A percentile compares a stretch with the other conserved stretches of the same genome.
Evolutionary conservation across 2,113 vertebrate genomes (phyloP).

Genomic region (Vireo altiloquus): DNA sequence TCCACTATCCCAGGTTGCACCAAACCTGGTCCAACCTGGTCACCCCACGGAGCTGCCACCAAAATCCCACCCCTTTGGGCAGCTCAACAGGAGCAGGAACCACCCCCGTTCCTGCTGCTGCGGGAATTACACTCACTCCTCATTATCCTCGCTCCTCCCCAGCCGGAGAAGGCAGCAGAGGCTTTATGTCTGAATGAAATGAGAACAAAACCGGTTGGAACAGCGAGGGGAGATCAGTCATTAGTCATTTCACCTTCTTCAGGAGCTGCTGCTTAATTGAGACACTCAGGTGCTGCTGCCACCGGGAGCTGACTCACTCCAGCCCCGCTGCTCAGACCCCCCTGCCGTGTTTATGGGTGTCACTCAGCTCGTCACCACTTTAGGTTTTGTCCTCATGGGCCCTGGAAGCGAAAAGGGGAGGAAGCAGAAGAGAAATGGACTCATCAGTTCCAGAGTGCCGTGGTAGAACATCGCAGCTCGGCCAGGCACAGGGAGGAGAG

Average conservation of each 20-base stretch:
- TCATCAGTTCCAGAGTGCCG: not conserved
- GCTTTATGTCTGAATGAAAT: not conserved
- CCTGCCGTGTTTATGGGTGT: not conserved
- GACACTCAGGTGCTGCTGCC: not conserved
- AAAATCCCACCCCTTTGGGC: not conserved
- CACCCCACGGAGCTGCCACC: not conserved
- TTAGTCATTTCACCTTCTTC: not conserved
- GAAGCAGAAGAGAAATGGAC: not conserved
- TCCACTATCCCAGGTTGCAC: not conserved
- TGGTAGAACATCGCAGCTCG: not conserved
- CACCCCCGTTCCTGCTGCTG: accelerated
- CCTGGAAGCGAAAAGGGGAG: not conserved
- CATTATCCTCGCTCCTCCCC: not conserved
- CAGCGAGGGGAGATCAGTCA: not conserved
- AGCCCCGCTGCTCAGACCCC: accelerated
- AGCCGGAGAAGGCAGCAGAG: not conserved
- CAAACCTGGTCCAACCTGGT: accelerated
- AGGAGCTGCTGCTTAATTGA: constrained; percentile 15
- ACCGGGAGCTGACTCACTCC: not conserved
- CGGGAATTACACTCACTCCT: not conserved
- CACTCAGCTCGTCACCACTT: not conserved
- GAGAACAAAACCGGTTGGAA: not conserved
- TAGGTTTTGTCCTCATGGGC: accelerated
- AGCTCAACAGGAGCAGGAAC: not conserved
- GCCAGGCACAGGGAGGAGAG: not conserved